Evolutionary conservation across 2,113 vertebrate genomes (phyloP).

Genomic region (Seriola rivoliana): DNA sequence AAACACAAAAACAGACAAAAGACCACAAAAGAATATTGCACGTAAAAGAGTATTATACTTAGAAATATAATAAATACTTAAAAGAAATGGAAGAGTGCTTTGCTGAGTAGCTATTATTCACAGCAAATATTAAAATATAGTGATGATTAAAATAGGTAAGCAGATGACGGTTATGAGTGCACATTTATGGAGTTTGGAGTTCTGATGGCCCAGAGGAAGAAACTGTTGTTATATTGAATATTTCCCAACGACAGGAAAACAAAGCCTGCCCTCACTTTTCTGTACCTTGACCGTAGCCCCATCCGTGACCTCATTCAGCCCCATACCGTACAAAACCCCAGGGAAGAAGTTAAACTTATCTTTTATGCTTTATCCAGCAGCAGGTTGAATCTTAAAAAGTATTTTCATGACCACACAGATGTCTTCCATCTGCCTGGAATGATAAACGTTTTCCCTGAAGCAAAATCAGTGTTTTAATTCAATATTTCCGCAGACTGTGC

Average conservation of each 20-base stretch:
- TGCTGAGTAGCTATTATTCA: too few relatives aligned
- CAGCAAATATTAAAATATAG: too few relatives aligned
- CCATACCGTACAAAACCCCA: background rate
- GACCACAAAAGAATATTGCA: too few relatives aligned
- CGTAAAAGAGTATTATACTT: too few relatives aligned
- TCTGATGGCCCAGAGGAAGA: too few relatives aligned
- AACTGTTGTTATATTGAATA: background rate
- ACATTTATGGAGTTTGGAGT: too few relatives aligned
- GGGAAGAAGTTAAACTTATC: background rate
- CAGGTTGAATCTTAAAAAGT: constrained; percentile 34
- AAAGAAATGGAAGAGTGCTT: too few relatives aligned
- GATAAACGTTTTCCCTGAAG: constrained; percentile 39
- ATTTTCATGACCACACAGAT: constrained; percentile 33
- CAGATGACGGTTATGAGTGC: too few relatives aligned
- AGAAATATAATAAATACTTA: too few relatives aligned
- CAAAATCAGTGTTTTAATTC: constrained; percentile 6
- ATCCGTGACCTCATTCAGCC: background rate
- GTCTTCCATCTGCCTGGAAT: constrained; percentile 39
- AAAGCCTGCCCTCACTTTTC: background rate
- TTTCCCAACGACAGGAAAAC: background rate
- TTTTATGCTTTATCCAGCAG: background rate
- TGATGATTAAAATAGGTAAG: too few relatives aligned
- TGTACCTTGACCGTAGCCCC: background rate
- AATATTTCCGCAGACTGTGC: background rate
- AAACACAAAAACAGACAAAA: too few relatives aligned